Base-by-base conservation (phyloP, 2,113 vertebrate species). In the Neolamprologus hecqui region DNA sequence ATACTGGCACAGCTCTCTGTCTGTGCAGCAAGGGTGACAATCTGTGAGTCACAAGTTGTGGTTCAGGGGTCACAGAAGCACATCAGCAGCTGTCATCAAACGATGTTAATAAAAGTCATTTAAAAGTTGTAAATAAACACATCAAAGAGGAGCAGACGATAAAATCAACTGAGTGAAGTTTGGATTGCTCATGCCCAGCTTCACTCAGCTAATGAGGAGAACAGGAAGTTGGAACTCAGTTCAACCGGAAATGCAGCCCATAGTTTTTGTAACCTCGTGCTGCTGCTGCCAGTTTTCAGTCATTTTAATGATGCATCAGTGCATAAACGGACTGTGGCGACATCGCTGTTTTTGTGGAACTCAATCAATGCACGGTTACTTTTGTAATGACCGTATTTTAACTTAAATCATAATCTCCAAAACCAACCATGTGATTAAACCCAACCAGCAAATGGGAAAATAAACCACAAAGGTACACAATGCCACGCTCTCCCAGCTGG, bases 301-400 rank as follows among this genome's bases (percentile, higher is more conserved):
- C 11, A 6, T 68, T 68, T 68, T 40, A 40, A 40, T 68, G 35
- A 68, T 68, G 35, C 8, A 40, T 68, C 35, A 40, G 63, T 40
- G 0, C 33, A 65, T 37, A 8, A 65, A 65, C 2, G 1, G 60
- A 65, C 0, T 21, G 60, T 65, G 60, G 60, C 2, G 2, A 68
- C 63, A 1, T 68, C 63, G n/a, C 63, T 21, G 19, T 40, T 68
- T 21, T 37, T 21, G 35, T 40, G 35, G 33, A 40, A 68, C 33
- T 40, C 33, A 40, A 68, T 5, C 63, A 14, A 2, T 68, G 19
- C 35, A 70, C 7, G 5, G 37, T 23, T 42, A 0, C 60, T 23
- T 23, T 4, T 23, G 2, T 42, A 70, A 70, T 23, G n/a, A 42
- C 65, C 2, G 1, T 70, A 23, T 42, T 70, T 40, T 0, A 42